Conservation (phyloP, 2,888 invertebrate species). For the Myopa testacea region DNA sequence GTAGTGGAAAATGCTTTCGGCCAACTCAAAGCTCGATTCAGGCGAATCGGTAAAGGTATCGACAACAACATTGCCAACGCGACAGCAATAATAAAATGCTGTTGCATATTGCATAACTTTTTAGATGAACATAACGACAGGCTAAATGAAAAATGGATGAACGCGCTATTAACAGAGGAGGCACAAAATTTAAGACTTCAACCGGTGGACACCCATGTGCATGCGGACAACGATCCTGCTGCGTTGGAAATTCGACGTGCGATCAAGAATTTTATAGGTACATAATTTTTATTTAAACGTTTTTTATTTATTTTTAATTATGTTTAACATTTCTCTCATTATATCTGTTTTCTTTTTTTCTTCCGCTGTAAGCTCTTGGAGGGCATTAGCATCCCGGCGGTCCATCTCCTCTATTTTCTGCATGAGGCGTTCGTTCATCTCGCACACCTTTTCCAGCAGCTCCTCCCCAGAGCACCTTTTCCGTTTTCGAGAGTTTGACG, state of each 20-base stretch:
- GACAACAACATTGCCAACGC: background rate
- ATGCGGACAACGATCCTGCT: background rate
- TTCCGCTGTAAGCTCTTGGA: background rate
- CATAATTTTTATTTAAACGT: background rate
- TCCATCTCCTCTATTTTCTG: background rate
- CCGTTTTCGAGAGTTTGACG: background rate
- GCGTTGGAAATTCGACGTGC: background rate
- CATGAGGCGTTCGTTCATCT: background rate
- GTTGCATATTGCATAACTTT: background rate
- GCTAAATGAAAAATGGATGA: slow-evolving; percentile 1
- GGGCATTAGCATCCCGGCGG: background rate
- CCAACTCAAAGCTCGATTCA: background rate
- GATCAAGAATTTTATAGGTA: background rate
- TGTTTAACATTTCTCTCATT: background rate
- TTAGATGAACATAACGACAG: background rate
- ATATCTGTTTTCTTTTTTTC: background rate
- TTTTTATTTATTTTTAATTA: background rate
- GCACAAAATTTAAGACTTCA: background rate
- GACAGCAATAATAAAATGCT: background rate
- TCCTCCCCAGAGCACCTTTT: background rate
- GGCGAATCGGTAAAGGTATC: slow-evolving; percentile 8
- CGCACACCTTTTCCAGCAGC: background rate
- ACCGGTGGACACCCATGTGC: background rate
- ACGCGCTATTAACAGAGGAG: background rate
- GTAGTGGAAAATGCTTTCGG: background rate